phyloP scores from a whole-genome alignment of 2,113 vertebrate genomes.

The Nettapus auritus region DNA sequence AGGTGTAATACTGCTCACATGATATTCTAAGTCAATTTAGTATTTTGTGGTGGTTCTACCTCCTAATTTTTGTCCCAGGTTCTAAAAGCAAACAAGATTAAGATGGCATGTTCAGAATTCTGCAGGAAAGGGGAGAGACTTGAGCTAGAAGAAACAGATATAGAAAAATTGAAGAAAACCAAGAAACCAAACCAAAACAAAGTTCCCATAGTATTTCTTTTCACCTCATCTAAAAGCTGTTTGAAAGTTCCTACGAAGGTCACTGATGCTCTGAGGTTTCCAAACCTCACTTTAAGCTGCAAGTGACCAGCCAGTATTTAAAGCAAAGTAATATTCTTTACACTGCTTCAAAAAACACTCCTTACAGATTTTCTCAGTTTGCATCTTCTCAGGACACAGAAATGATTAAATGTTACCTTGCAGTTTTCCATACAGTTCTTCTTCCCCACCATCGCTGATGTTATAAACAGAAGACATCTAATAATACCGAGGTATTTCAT shows the following conservation, averaged over 20 bases:
- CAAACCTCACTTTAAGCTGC: not conserved
- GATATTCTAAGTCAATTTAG: not conserved
- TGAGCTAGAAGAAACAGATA: not conserved
- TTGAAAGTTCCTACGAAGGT: not conserved
- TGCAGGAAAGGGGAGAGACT: not conserved
- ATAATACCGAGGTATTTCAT: not conserved
- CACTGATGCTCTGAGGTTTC: not conserved
- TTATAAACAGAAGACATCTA: not conserved
- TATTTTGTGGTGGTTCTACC: not conserved
- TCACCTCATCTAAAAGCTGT: not conserved
- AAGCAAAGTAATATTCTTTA: not conserved
- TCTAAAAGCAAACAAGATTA: not conserved
- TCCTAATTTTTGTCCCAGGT: not conserved
- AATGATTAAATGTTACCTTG: not conserved
- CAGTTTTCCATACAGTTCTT: not conserved
- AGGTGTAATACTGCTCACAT: not conserved
- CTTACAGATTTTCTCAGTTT: not conserved
- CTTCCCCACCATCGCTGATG: not conserved
- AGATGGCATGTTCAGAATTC: not conserved
- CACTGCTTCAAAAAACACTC: not conserved
- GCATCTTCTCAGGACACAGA: not conserved
- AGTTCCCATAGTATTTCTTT: not conserved
- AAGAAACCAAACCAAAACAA: not conserved
- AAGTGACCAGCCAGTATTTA: not conserved
- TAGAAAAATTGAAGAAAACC: not conserved